A percentile compares a stretch with the other conserved stretches of the same genome.
Evolutionary conservation across 2,888 invertebrate genomes (phyloP).

Genomic region (Ecliptopera silaceata): DNA sequence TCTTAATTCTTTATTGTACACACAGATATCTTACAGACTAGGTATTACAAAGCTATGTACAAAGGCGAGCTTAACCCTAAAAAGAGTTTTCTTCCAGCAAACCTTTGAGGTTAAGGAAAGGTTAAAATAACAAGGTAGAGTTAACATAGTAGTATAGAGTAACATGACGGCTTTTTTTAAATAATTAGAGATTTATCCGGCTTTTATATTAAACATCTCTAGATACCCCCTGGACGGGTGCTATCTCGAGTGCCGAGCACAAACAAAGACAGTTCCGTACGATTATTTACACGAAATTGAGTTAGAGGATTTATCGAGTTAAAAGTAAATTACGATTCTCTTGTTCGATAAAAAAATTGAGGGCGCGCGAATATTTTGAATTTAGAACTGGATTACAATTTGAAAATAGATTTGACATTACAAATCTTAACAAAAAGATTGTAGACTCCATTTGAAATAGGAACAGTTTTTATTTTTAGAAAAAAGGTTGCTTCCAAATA

Average conservation of each 20-base stretch:
- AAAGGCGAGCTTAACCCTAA: too few relatives aligned
- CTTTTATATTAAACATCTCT: background rate
- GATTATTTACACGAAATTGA: conserved; percentile 65
- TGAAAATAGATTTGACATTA: background rate
- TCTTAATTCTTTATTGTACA: too few relatives aligned
- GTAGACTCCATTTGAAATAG: background rate
- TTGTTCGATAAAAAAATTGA: conserved; percentile 46
- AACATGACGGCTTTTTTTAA: too few relatives aligned
- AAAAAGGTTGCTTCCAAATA: too few relatives aligned
- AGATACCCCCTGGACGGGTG: conserved; percentile 25
- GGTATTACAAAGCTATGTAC: too few relatives aligned
- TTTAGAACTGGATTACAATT: background rate
- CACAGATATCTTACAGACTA: too few relatives aligned
- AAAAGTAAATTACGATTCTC: conserved; percentile 72
- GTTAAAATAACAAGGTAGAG: too few relatives aligned
- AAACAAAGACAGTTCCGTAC: conserved; percentile 54
- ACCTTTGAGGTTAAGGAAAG: too few relatives aligned
- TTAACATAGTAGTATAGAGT: too few relatives aligned
- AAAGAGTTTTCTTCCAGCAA: too few relatives aligned
- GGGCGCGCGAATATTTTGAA: conserved; percentile 10
- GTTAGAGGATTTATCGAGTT: conserved; percentile 69
- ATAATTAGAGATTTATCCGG: background rate
- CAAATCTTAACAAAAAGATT: too few relatives aligned
- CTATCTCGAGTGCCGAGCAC: conserved; percentile 50
- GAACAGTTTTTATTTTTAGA: too few relatives aligned